phyloP scores from a whole-genome alignment of 2,888 invertebrate genomes.

The Incurvaria masculella region DNA sequence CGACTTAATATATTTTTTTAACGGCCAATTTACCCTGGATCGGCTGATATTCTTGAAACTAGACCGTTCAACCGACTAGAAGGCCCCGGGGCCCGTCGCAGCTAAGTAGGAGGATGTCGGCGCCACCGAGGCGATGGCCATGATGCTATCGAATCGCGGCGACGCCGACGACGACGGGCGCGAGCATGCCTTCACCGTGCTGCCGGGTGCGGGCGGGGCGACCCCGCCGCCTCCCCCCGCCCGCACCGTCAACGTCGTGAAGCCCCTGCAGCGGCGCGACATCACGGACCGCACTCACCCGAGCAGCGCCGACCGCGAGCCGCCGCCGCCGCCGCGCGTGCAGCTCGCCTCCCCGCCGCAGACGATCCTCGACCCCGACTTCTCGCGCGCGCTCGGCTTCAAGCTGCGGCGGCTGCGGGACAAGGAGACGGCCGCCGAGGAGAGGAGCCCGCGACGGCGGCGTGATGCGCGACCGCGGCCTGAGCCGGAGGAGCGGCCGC shows the following conservation, averaged over 20 bases:
- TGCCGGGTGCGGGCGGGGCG: constrained; percentile 14
- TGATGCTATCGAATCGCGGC: constrained; percentile 31
- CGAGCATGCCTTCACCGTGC: constrained; percentile 30
- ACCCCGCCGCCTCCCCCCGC: constrained; percentile 9
- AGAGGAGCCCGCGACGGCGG: constrained; percentile 21
- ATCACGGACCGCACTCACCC: constrained; percentile 2
- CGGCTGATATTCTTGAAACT: too few species aligned
- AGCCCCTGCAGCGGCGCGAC: constrained; percentile 28
- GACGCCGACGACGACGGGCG: constrained; percentile 23
- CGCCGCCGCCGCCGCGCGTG: too few species aligned
- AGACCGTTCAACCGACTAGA: background rate
- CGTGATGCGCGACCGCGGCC: constrained; percentile 16
- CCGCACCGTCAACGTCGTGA: constrained; percentile 23
- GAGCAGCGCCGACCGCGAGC: constrained; percentile 7
- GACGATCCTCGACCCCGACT: constrained; percentile 49
- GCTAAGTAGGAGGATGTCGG: background rate
- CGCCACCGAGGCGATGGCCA: constrained; percentile 11
- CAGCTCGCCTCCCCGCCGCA: constrained; percentile 18
- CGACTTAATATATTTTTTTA: too few species aligned
- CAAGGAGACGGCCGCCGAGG: constrained; percentile 40
- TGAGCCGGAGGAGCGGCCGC: constrained; percentile 38
- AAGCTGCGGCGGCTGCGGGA: constrained; percentile 68
- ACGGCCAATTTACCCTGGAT: too few species aligned
- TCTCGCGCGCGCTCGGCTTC: constrained; percentile 68
- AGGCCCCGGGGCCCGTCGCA: background rate